phyloP scores from a whole-genome alignment of 2,888 invertebrate species.

The Cenopis cana region DNA sequence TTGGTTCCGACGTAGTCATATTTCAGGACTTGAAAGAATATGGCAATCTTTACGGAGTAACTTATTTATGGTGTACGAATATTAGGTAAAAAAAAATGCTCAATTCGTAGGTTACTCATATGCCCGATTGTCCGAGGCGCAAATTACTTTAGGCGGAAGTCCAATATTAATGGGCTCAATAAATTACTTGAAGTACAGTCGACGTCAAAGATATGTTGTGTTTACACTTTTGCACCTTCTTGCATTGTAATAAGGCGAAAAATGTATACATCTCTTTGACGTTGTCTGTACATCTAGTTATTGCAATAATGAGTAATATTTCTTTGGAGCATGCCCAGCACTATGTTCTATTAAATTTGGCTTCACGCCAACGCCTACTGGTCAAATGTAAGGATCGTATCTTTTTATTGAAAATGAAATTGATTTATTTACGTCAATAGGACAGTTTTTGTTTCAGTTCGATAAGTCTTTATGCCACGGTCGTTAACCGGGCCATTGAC shows the following conservation, averaged over 20 bases:
- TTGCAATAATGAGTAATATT: slow-evolving; percentile 37
- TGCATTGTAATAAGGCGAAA: too few species aligned
- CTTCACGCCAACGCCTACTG: slow-evolving; percentile 19
- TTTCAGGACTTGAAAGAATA: background rate
- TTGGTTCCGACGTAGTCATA: background rate
- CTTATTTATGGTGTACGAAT: too few species aligned
- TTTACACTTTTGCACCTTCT: too few species aligned
- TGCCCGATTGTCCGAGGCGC: slow-evolving; percentile 5
- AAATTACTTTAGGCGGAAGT: background rate
- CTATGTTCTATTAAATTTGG: slow-evolving; percentile 31
- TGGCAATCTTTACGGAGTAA: background rate
- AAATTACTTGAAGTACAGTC: slow-evolving; percentile 32
- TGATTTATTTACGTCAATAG: slow-evolving; percentile 29
- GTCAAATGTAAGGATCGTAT: slow-evolving; percentile 22
- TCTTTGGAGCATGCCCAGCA: slow-evolving; percentile 35
- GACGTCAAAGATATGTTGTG: too few species aligned
- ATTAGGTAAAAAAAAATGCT: too few species aligned
- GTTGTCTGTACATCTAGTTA: slow-evolving; percentile 32
- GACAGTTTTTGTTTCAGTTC: background rate
- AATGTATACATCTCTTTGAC: too few species aligned
- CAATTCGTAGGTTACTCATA: background rate
- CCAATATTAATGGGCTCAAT: slow-evolving; percentile 15
- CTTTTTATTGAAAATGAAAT: slow-evolving; percentile 32
- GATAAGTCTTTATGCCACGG: slow-evolving; percentile 5
- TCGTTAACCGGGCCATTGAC: slow-evolving; percentile 5